Evolutionary conservation across 2,888 invertebrate species (phyloP).

Genomic region (Stenoptilia bipunctidactyla): DNA sequence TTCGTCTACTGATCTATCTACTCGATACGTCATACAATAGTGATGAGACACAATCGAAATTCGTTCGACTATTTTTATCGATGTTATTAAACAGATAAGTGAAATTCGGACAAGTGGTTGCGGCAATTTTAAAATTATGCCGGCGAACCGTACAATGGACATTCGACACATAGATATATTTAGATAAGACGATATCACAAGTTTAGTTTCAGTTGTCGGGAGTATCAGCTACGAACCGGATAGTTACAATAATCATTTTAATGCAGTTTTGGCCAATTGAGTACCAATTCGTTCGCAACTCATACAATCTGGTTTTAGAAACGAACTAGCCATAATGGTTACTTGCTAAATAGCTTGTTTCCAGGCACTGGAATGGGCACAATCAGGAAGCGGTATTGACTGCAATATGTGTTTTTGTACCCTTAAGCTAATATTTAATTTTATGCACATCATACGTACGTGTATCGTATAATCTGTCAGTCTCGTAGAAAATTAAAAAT

Average conservation of each 20-base stretch:
- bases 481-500: too few species aligned
- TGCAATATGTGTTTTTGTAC: too few species aligned
- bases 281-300: constrained; percentile 26
- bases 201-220: too few species aligned
- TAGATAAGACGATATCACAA: too few species aligned
- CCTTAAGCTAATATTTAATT: too few species aligned
- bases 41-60: constrained; percentile 29
- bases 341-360: too few species aligned
- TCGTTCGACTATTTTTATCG: constrained; percentile 17
- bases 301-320: constrained; percentile 25
- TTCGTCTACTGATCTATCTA: constrained; percentile 20
- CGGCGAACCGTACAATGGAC: too few species aligned
- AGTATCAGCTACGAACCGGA: constrained; percentile 28
- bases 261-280: constrained; percentile 21
- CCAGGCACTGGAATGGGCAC: too few species aligned
- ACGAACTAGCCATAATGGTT: not conserved
- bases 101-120: not conserved
- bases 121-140: not conserved
- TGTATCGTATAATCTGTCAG: too few species aligned
- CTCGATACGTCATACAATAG: constrained; percentile 30
- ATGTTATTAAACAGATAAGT: constrained; percentile 15
- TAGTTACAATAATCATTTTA: constrained; percentile 20
- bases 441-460: too few species aligned
- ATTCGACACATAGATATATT: too few species aligned
- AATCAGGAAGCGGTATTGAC: too few species aligned